Evolutionary conservation across 1,140 invertebrate genomes (phyloP).

Genomic region (Cotesia vestalis): DNA sequence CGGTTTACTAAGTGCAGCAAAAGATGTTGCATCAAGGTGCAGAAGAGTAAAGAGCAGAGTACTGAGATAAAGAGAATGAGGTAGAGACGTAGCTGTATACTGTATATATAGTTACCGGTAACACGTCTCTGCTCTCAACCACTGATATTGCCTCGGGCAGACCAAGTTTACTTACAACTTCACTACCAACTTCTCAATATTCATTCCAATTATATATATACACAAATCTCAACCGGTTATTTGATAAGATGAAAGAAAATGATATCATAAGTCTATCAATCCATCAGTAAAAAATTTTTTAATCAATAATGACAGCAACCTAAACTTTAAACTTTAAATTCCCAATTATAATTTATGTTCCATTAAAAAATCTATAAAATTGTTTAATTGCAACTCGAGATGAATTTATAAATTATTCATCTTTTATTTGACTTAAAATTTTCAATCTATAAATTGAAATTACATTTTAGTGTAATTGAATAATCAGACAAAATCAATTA

Average conservation of each 20-base stretch:
- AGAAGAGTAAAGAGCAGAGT: slow-evolving; percentile 9
- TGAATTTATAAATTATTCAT: too few relatives aligned
- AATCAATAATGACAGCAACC: too few relatives aligned
- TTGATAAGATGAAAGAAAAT: neutral
- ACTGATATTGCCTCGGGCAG: slow-evolving; percentile 57
- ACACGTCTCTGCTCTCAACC: slow-evolving; percentile 67
- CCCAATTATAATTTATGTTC: too few relatives aligned
- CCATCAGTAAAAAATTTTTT: too few relatives aligned
- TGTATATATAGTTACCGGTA: slow-evolving; percentile 59
- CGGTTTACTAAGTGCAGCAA: too few relatives aligned
- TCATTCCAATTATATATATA: slow-evolving; percentile 57
- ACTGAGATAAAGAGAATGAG: slow-evolving; percentile 20
- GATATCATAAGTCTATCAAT: neutral
- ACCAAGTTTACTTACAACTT: slow-evolving; percentile 66
- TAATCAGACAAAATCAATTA: neutral
- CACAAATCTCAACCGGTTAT: neutral
- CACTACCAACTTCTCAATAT: slow-evolving; percentile 67
- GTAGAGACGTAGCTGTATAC: slow-evolving; percentile 45
- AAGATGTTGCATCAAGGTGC: neutral
- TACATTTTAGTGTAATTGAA: neutral
- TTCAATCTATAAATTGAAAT: neutral
- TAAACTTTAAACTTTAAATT: too few relatives aligned
- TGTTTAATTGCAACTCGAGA: too few relatives aligned
- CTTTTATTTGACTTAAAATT: too few relatives aligned
- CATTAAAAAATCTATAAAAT: too few relatives aligned